Base-by-base conservation (phyloP, 2,797 vertebrate species). In the Cryptoblepharus egeriae region DNA sequence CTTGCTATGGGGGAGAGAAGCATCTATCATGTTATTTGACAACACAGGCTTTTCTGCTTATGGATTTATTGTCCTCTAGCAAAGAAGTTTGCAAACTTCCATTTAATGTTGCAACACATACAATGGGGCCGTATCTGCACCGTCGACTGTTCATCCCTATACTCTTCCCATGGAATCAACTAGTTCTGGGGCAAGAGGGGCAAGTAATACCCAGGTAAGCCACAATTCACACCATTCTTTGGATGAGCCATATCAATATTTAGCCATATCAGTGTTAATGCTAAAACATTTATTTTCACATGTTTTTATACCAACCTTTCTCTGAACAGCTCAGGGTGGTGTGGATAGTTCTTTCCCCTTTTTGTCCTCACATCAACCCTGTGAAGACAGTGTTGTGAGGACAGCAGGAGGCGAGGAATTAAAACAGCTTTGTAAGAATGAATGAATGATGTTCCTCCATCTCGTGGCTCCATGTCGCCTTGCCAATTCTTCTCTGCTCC, bases 11-110 rank as follows among this genome's bases (percentile, higher is more conserved):
- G 9, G 10, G 16, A 5, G 5, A 16, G 83, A 32, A 85, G 20
- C 87, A 89, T 91, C 92, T 88, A 83, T 87, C 0, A 0, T 49
- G 32, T 76, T 18, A 82, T 88, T 77, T 85, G 88, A 88, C 88
- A 88, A 78, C 42, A 0, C 28, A 69, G 64, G 81, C 87, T 68
- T 82, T 86, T 87, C 88, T 89, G 13, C 37, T 26, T 37, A 67
- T 83, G 88, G n/a, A n/a, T 88, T 88, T 84, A 64, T 88, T 69
- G 65, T 87, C 94, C 90, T 89, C 92, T 93, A 90, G 87, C 93
- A 91, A 86, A 90, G 89, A 89, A 79, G 88, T 83, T 76, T 80
- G 89, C 84, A 86, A 52, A 72, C 28, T 72, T 52, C 70, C 28
- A 52, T 26, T 30, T 1, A 13, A 18, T 72, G 16, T 55, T 55